Evolutionary conservation across 2,113 vertebrate species (phyloP).

Genomic region (Cyanistes caeruleus): DNA sequence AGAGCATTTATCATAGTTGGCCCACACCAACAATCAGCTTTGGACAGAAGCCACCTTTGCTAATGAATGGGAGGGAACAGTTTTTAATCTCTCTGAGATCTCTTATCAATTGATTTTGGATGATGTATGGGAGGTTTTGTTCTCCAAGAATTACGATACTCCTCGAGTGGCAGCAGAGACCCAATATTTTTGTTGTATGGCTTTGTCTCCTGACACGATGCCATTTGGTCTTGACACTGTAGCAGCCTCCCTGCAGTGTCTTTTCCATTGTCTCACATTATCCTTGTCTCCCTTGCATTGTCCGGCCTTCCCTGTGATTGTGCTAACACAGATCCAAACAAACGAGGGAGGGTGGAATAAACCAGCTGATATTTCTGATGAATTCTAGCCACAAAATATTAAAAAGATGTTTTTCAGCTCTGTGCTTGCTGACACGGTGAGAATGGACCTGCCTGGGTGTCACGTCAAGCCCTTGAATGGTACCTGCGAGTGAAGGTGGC

Average conservation of each 20-base stretch:
- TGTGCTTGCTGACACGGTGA: neutral
- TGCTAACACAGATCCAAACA: neutral
- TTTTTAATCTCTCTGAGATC: slow-evolving; percentile 66
- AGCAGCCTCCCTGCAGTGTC: neutral
- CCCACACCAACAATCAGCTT: slow-evolving; percentile 45
- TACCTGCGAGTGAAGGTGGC: neutral
- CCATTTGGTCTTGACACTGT: neutral
- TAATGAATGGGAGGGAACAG: slow-evolving; percentile 60
- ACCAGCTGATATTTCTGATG: neutral
- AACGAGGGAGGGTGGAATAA: neutral
- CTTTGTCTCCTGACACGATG: slow-evolving; percentile 24
- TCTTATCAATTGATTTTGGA: slow-evolving; percentile 66
- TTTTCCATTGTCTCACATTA: neutral
- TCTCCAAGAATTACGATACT: slow-evolving; percentile 50
- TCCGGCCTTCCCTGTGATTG: neutral
- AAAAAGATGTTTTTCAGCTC: neutral
- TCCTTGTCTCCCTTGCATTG: neutral
- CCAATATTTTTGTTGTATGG: slow-evolving; percentile 13
- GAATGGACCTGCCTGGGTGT: neutral
- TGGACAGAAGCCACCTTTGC: slow-evolving; percentile 51
- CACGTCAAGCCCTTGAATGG: neutral
- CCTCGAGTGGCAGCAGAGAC: slow-evolving; percentile 32
- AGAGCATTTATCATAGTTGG: slow-evolving; percentile 64
- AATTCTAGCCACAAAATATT: neutral
- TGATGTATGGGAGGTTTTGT: slow-evolving; percentile 67